Evolutionary conservation across 2,797 vertebrate genomes (phyloP), one percentile per base, ranked within the genome.

Genomic region (Helarctos malayanus): DNA sequence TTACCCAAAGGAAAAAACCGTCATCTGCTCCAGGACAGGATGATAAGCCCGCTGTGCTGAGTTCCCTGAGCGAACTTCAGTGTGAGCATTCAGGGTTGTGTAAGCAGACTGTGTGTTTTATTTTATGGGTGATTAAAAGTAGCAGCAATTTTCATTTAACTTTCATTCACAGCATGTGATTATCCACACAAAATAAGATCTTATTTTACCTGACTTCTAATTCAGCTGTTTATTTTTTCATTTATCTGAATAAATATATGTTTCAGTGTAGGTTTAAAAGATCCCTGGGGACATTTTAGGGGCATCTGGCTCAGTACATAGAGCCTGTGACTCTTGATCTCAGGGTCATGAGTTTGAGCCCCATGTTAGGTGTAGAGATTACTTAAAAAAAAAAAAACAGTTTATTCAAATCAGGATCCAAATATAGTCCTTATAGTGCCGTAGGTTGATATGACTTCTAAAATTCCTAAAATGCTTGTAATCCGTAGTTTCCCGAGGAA

Each of bases 361-460:
- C 27, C 27, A 18, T 2, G 27, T 18, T 75, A 47, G 45, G 15
- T 75, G 45, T 29, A 75, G 71, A 75, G 41, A 29, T 47, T 75
- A 75, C 41, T 75, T 29, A 16, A 47, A 75, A 47, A 16, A 47
- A 35, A 75, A 54, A 35, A 71, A 82, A 94, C 45, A 47, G 4
- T 89, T 94, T 65, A 68, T 95, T 75, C 32, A 45, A 75, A 83
- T 93, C 27, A 88, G 45, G 32, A 76, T 61, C 71, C 45, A 88
- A 38, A 75, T 88, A 83, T 75, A 47, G 16, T 86, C 14, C 18
- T 0, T 78, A 47, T 3, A 18, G 49, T 88, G 9, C 23, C 59
- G 13, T 89, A 86, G 18, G 10, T 47, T 47, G 27, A 29, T 59
- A 35, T 3, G 5, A 63, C 35, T 83, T 87, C 79, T 85, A 86